A percentile compares a stretch with the other conserved stretches of the same genome.
Evolutionary conservation across 2,797 vertebrate genomes (phyloP).

Genomic region (Corythornis leucogaster): DNA sequence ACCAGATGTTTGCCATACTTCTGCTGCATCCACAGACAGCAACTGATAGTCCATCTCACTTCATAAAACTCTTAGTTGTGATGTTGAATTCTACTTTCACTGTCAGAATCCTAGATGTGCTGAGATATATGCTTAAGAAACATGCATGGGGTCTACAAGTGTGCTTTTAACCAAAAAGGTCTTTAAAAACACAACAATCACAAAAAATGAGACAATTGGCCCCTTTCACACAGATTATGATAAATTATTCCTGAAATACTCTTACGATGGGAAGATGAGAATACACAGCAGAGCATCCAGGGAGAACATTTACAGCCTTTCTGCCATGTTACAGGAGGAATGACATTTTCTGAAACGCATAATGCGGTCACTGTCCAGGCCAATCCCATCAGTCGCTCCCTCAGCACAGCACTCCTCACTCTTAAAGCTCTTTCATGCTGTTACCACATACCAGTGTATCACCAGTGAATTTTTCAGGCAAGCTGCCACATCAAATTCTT

Average conservation of each 20-base stretch:
- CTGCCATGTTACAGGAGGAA: background rate
- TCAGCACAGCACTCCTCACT: background rate
- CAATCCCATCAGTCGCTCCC: background rate
- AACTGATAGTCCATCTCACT: background rate
- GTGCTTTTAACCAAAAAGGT: background rate
- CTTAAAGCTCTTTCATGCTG: background rate
- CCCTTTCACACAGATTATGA: background rate
- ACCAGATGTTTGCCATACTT: background rate
- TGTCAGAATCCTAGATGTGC: background rate
- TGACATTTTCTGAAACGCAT: background rate
- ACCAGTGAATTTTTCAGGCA: constrained; percentile 27
- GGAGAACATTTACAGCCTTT: background rate
- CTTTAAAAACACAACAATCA: background rate
- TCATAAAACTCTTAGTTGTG: background rate
- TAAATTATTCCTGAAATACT: background rate
- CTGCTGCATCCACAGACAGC: background rate
- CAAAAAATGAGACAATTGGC: background rate
- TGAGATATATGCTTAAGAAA: background rate
- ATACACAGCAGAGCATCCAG: background rate
- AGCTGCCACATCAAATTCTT: constrained; percentile 45
- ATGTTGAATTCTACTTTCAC: background rate
- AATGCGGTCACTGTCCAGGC: background rate
- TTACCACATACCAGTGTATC: background rate
- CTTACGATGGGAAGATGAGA: background rate
- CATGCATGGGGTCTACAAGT: background rate